Percentiles rank a stretch among this genome's conserved stretches.
Evolutionary conservation across 2,113 vertebrate species (phyloP).

Genomic region (Anarrhichthys ocellatus): DNA sequence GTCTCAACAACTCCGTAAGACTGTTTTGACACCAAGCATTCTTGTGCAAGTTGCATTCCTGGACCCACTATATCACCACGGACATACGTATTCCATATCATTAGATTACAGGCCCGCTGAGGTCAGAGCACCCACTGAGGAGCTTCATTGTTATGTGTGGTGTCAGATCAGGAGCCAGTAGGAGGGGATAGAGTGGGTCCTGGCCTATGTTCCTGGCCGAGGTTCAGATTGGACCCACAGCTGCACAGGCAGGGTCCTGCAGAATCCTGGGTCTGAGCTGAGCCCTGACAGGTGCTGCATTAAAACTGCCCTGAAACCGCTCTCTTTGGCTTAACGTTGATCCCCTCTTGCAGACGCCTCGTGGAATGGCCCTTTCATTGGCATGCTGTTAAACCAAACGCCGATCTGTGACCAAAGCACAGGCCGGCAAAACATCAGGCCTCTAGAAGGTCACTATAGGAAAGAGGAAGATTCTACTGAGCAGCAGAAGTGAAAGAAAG

Average conservation of each 20-base stretch:
- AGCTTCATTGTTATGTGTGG: conserved; percentile 67
- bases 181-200: conserved; percentile 37
- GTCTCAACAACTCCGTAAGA: conserved; percentile 16
- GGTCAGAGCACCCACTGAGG: conserved; percentile 64
- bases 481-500: conserved; percentile 8
- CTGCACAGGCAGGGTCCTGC: conserved; percentile 66
- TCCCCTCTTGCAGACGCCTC: conserved; percentile 66
- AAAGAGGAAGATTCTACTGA: conserved; percentile 21
- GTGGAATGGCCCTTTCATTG: conserved; percentile 59
- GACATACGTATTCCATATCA: conserved; percentile 75
- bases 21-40: conserved; percentile 46
- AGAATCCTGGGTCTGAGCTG: conserved; percentile 65
- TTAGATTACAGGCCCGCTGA: conserved; percentile 71
- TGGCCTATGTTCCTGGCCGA: conserved; percentile 48
- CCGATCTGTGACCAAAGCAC: conserved; percentile 59
- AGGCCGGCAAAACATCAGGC: conserved; percentile 34
- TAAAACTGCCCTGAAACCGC: conserved; percentile 63
- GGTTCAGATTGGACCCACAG: conserved; percentile 72
- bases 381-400: conserved; percentile 66
- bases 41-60: conserved; percentile 70
- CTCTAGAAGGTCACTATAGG: conserved; percentile 5
- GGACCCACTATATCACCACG: conserved; percentile 56
- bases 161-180: conserved; percentile 68
- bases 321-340: conserved; percentile 74
- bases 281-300: conserved; percentile 81